Evolutionary conservation across 2,888 invertebrate genomes (phyloP).

Genomic region (Euzophera pinguis): DNA sequence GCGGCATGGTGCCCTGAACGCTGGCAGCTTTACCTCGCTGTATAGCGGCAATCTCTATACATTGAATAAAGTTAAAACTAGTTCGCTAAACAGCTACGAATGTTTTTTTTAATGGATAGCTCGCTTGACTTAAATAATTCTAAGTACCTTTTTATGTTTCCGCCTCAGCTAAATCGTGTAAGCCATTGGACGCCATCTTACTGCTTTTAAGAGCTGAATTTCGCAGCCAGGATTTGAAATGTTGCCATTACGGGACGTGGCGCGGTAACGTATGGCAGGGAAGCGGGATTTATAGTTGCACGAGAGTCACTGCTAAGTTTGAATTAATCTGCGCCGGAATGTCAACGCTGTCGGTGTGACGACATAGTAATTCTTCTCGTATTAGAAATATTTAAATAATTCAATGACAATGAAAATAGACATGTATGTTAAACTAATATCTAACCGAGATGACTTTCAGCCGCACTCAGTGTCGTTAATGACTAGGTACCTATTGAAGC

Average conservation of each 20-base stretch:
- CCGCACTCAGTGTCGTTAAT: too few relatives aligned
- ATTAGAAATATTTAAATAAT: too few relatives aligned
- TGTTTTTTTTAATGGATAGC: constrained; percentile 14
- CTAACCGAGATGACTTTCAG: too few relatives aligned
- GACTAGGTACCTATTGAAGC: too few relatives aligned
- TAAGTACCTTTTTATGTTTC: constrained; percentile 15
- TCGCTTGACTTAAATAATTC: constrained; percentile 17
- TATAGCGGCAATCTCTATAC: background rate
- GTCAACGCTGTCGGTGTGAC: background rate
- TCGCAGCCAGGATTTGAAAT: constrained; percentile 6
- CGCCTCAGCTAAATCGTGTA: constrained; percentile 9
- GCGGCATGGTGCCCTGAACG: too few relatives aligned
- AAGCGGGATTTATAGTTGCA: constrained; percentile 10
- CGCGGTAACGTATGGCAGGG: constrained; percentile 9
- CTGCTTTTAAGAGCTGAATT: constrained; percentile 8
- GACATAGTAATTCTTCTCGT: too few relatives aligned
- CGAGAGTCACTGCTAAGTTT: constrained; percentile 13
- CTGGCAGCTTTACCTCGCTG: too few relatives aligned
- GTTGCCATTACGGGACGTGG: constrained; percentile 12
- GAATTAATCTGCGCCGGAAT: constrained; percentile 8
- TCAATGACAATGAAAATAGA: too few relatives aligned
- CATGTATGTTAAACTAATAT: too few relatives aligned
- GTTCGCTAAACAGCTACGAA: constrained; percentile 17
- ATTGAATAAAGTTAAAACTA: constrained; percentile 9
- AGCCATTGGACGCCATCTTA: constrained; percentile 8